Evolutionary conservation across 2,113 vertebrate species (phyloP), one percentile per base, ranked within the genome.

Genomic region (Saccopteryx bilineata): DNA sequence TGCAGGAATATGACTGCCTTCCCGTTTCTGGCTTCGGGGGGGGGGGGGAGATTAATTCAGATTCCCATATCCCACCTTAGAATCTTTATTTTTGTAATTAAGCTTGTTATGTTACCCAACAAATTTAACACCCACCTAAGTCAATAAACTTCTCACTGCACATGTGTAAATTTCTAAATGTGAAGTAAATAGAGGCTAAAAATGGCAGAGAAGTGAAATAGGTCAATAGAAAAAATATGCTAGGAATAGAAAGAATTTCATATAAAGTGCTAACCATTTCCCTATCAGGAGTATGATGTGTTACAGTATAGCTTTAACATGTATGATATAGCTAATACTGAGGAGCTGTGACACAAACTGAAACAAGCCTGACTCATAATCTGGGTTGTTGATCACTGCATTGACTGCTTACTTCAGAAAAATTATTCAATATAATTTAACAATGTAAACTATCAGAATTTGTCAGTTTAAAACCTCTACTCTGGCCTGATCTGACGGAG

Each of bases 371-470:
- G 15, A 65, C 48, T 71, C 56, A 56, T 79, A 87, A 78, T 5
- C 21, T 71, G 31, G 13, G 24, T 14, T 89, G 56, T 93, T 90
- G 65, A 85, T 48, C 21, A 61, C 24, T 56, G 28, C 39, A 74
- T 11, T 66, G 10, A 71, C 15, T 79, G 15, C 76, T 92, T 90
- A 86, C 48, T 87, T 87, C 23, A 79, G n/a, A 21, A 69, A 56
- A 61, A 74, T 39, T 78, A 33, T 86, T 85, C 21, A 88, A 33
- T 76, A 75, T 60, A 86, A 90, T 21, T 93, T 78, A 92, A 81
- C 66, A 87, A 76, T 9, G 2, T 23, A 79, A 9, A 79, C 52
- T 68, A 74, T 56, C 50, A 89, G 72, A 89, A 85, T 54, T 89
- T 60, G 80, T 54, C 50, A 74, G 33, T 50, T 85, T 86, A 94